These are phyloP conservation scores for Oreochromis niloticus DNA, from an alignment of 2,113 vertebrate genomes.

Conservation along the genomic window DNA sequence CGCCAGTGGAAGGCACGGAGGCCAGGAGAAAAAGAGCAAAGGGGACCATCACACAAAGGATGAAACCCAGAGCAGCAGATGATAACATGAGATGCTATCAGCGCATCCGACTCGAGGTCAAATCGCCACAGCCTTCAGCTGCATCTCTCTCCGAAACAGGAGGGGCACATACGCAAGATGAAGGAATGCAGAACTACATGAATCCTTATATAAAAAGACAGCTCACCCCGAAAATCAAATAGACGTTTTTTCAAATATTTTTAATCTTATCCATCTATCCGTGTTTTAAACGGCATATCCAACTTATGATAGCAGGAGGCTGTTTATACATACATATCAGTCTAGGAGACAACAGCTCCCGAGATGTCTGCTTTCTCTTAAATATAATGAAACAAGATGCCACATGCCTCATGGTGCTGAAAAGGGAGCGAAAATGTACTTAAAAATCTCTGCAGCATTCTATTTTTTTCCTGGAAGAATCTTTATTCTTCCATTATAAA, in stretches of 20 bases:
- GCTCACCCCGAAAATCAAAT: background rate
- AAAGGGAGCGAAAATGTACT: background rate
- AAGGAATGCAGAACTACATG: background rate
- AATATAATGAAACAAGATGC: background rate
- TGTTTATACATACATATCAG: background rate
- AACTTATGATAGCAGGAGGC: background rate
- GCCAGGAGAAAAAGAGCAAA: background rate
- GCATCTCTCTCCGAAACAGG: background rate
- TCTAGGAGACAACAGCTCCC: background rate
- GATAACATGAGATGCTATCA: conserved; percentile 37
- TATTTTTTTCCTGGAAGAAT: background rate
- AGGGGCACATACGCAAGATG: background rate
- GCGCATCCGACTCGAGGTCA: conserved; percentile 16
- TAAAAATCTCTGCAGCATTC: background rate
- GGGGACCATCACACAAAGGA: conserved; percentile 28
- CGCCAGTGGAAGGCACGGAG: background rate
- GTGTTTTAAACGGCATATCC: background rate
- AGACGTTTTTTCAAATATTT: background rate
- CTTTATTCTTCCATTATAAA: background rate
- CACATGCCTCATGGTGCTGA: background rate
- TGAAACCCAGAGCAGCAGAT: background rate
- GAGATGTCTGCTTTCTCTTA: background rate
- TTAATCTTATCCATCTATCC: background rate
- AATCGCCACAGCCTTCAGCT: background rate
- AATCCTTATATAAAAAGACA: background rate